Evolutionary conservation across 2,797 vertebrate genomes (phyloP).

Genomic region (Pseudotriccus pelzelni): DNA sequence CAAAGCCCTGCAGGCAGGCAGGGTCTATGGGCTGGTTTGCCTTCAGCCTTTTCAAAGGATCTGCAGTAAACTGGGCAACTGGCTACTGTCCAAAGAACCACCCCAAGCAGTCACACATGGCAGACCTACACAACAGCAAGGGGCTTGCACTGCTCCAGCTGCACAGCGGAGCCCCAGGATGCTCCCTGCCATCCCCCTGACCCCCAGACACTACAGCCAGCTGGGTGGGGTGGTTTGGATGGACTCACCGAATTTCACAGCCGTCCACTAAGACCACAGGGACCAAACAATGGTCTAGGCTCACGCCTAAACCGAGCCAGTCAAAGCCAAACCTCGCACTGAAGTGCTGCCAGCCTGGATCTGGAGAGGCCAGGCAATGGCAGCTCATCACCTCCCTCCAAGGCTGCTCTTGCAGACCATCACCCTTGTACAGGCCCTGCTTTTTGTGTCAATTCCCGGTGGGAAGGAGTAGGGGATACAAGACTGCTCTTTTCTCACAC

Average conservation of each 20-base stretch:
- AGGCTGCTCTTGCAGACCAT: background rate
- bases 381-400: background rate
- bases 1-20: background rate
- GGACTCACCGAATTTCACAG: background rate
- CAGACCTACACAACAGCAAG: background rate
- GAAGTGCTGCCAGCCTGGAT: background rate
- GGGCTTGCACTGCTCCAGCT: background rate
- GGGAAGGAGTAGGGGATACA: background rate
- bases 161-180: accelerated
- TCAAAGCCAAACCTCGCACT: background rate
- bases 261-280: background rate
- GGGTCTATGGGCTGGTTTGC: background rate
- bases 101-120: background rate
- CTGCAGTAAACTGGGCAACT: background rate
- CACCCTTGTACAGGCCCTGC: background rate
- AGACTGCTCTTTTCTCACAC: background rate
- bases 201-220: background rate
- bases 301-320: background rate
- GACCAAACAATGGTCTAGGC: background rate
- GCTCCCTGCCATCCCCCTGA: background rate
- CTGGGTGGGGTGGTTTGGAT: accelerated
- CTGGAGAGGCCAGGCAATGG: background rate
- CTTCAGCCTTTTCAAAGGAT: background rate
- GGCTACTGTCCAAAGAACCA: background rate
- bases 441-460: accelerated